These are phyloP conservation scores for Anthophora plumipes DNA, from an alignment of 2,888 invertebrate species.

Conservation along the genomic window DNA sequence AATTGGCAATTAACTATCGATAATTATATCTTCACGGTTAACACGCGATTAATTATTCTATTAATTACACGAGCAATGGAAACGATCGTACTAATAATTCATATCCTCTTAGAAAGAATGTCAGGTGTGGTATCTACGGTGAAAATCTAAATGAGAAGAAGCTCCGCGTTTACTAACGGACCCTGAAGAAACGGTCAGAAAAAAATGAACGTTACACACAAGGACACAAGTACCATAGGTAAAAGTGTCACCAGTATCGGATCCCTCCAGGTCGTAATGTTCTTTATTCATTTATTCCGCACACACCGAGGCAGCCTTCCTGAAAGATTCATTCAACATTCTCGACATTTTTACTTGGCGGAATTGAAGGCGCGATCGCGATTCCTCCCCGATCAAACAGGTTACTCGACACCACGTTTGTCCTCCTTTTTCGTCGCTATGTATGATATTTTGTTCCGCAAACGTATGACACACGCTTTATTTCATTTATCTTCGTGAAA, in stretches of 20 bases:
- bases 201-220: constrained; percentile 29
- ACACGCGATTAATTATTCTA: neutral
- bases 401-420: constrained; percentile 21
- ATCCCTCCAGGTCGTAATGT: constrained; percentile 52
- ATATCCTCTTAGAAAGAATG: neutral
- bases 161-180: constrained; percentile 53
- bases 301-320: constrained; percentile 66
- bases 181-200: constrained; percentile 19
- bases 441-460: neutral
- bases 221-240: constrained; percentile 40
- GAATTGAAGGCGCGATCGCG: constrained; percentile 54
- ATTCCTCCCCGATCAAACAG: constrained; percentile 32
- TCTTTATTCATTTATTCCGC: constrained; percentile 71
- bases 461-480: neutral
- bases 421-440: constrained; percentile 28
- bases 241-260: constrained; percentile 66
- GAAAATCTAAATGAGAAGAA: constrained; percentile 39
- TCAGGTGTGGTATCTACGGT: constrained; percentile 22
- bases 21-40: neutral
- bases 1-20: neutral
- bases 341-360: constrained; percentile 65
- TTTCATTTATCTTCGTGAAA: neutral
- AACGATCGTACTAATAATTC: constrained; percentile 5
- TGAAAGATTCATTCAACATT: constrained; percentile 77
- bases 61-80: constrained; percentile 6